These are phyloP conservation scores for Harmothoe impar DNA, from an alignment of 2,888 invertebrate genomes.

Conservation along the genomic window DNA sequence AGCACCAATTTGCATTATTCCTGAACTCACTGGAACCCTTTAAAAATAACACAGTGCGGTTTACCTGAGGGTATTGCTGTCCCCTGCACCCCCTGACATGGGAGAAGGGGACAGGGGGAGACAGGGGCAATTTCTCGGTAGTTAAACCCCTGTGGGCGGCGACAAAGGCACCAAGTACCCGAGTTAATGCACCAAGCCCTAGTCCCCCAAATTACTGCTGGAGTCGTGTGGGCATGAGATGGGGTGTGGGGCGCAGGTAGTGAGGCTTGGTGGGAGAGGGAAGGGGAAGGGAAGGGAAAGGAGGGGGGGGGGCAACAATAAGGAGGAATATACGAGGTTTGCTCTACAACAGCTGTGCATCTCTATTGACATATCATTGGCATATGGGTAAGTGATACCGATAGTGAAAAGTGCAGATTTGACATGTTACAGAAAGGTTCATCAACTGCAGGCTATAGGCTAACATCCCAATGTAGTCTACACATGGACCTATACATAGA, in stretches of 20 bases:
- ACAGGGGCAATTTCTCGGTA: not conserved
- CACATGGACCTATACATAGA: too few relatives aligned
- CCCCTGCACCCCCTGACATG: not conserved
- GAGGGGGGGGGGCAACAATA: too few relatives aligned
- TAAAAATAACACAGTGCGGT: not conserved
- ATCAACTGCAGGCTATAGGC: too few relatives aligned
- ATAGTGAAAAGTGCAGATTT: too few relatives aligned
- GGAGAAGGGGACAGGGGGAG: not conserved
- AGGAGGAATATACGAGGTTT: too few relatives aligned
- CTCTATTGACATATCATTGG: too few relatives aligned
- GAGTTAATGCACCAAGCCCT: not conserved
- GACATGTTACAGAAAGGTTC: too few relatives aligned
- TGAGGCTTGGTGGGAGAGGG: not conserved
- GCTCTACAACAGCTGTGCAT: too few relatives aligned
- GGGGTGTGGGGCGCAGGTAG: not conserved
- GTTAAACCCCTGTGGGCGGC: not conserved
- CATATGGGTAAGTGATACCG: too few relatives aligned
- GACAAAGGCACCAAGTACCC: not conserved
- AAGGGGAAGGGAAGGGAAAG: not conserved
- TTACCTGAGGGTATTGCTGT: constrained; percentile 2
- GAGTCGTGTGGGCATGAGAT: not conserved
- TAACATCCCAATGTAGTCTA: too few relatives aligned
- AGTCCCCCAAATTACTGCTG: constrained; percentile 1
- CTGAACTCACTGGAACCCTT: not conserved
- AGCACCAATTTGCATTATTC: not conserved